phyloP scores from a whole-genome alignment of 92 coral and sea anemone species.

The Phenganax marumi region DNA sequence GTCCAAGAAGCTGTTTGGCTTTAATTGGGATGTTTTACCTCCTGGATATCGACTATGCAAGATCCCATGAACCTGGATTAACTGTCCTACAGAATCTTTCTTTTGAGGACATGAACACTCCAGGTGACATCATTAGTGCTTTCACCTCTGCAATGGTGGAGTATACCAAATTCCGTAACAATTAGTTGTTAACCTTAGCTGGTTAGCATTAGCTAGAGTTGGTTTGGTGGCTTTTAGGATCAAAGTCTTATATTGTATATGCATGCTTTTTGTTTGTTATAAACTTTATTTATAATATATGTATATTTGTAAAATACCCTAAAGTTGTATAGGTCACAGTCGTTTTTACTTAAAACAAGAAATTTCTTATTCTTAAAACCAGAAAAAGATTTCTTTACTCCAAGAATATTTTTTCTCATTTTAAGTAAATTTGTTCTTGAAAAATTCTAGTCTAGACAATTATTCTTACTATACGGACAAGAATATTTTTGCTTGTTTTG shows the following conservation, averaged over 20 bases:
- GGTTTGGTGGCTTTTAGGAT: neutral
- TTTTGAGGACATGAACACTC: neutral
- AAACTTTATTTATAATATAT: no score
- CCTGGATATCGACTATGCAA: neutral
- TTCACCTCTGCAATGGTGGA: neutral
- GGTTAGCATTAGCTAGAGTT: no score
- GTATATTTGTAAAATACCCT: no score
- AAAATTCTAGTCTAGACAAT: neutral
- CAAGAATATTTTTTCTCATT: no score
- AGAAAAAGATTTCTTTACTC: no score
- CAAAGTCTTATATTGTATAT: neutral
- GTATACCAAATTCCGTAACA: neutral
- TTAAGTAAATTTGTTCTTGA: no score
- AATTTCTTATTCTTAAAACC: no score
- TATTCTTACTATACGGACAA: no score
- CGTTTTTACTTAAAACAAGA: no score
- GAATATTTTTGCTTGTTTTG: slow-evolving; percentile 4
- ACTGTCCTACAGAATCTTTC: neutral
- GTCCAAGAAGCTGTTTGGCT: neutral
- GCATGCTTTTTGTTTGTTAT: no score
- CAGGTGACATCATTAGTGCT: neutral
- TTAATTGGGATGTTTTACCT: neutral
- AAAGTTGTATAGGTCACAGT: no score
- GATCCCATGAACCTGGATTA: neutral
- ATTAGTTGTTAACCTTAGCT: no score